Conservation (phyloP, 2,113 vertebrate genomes). For the Cardinalis cardinalis region DNA sequence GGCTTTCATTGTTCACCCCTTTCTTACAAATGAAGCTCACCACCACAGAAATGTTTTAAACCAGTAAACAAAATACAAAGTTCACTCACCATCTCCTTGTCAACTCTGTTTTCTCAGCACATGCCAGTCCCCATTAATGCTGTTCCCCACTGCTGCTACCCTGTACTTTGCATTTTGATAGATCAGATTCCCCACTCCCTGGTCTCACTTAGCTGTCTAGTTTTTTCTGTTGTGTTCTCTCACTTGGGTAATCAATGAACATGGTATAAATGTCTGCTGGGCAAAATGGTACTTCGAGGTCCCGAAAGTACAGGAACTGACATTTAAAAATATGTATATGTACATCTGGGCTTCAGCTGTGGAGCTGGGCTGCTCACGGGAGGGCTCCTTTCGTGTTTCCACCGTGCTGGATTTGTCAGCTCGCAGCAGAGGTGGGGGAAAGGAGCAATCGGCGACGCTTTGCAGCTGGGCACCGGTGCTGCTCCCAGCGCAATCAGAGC, state of each 20-base stretch:
- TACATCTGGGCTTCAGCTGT: neutral
- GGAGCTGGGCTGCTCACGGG: neutral
- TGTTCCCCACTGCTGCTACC: neutral
- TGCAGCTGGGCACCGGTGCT: neutral
- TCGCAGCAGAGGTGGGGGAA: neutral
- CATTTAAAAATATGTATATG: neutral
- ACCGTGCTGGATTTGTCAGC: neutral
- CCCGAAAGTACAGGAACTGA: constrained; percentile 21
- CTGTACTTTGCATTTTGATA: constrained; percentile 12
- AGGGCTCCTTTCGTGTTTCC: neutral
- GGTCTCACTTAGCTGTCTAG: neutral
- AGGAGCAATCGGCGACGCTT: neutral
- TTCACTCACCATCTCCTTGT: constrained; percentile 23
- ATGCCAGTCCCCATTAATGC: neutral
- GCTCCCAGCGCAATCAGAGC: neutral
- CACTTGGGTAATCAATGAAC: constrained; percentile 50
- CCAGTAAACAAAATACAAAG: constrained; percentile 37
- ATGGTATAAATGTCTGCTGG: constrained; percentile 41
- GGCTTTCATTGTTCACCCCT: constrained; percentile 15
- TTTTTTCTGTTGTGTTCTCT: neutral
- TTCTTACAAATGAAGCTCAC: constrained; percentile 2
- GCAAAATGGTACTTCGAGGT: constrained; percentile 29
- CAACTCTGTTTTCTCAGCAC: constrained; percentile 34
- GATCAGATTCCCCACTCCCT: neutral
- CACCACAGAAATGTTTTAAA: constrained; percentile 18